Evolutionary conservation across 2,113 vertebrate species (phyloP).

Genomic region (Actenoides hombroni): DNA sequence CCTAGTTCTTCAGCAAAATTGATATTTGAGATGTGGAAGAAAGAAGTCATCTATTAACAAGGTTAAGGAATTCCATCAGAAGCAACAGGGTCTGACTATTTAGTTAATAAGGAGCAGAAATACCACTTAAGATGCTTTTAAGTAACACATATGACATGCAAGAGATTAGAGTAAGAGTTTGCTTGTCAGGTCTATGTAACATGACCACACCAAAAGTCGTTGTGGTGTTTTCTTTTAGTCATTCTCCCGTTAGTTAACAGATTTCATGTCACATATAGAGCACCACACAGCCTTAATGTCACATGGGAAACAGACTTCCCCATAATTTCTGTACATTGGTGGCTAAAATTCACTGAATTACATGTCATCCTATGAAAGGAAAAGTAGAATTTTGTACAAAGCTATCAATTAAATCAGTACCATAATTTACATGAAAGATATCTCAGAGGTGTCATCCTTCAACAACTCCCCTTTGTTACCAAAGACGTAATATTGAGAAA

Average conservation of each 20-base stretch:
- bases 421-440: background rate
- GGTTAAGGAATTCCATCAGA: background rate
- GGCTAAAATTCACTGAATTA: background rate
- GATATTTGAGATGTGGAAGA: background rate
- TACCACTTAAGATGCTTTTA: background rate
- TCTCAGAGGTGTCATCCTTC: background rate
- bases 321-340: background rate
- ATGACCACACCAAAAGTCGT: background rate
- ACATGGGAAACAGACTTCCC: background rate
- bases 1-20: background rate
- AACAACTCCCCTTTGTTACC: background rate
- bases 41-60: background rate
- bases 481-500: background rate
- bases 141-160: background rate
- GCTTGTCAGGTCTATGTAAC: background rate
- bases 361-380: background rate
- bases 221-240: background rate
- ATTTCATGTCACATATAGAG: background rate
- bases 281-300: background rate
- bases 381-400: background rate
- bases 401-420: background rate
- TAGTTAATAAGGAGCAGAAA: background rate
- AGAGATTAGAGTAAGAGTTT: background rate
- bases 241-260: background rate
- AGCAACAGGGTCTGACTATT: background rate